Percentiles rank a stretch among this genome's conserved stretches.
Conservation (phyloP, 2,797 vertebrate species). For the Sebastes flavidus region DNA sequence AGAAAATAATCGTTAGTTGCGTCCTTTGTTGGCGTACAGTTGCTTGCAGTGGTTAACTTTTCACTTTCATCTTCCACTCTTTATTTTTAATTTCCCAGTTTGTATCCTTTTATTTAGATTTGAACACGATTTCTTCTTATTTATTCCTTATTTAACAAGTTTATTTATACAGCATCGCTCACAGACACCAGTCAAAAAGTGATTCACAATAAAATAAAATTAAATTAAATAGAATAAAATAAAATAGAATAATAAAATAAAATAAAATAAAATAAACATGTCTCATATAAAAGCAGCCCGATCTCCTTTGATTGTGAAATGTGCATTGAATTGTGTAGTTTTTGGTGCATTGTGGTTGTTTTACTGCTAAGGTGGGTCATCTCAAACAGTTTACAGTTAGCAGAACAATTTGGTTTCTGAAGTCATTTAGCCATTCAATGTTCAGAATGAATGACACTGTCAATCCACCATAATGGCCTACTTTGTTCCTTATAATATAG, state of each 20-base stretch:
- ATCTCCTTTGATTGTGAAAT: background rate
- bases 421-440: background rate
- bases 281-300: rapidly evolving
- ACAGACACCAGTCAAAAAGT: no score
- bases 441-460: background rate
- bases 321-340: background rate
- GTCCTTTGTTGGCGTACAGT: no score
- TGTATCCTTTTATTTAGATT: background rate
- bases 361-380: no score
- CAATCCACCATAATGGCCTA: background rate
- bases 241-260: no score
- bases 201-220: no score
- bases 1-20: background rate
- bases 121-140: background rate
- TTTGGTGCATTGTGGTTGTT: no score
- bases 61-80: background rate
- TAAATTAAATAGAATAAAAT: no score
- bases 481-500: background rate
- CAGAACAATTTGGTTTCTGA: background rate
- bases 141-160: background rate
- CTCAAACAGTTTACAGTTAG: no score
- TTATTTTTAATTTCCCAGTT: background rate
- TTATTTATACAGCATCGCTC: no score
- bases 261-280: no score
- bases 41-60: background rate